Evolutionary conservation across 2,113 vertebrate species (phyloP), one percentile per base, ranked within the genome.

Genomic region (Vulpes vulpes): DNA sequence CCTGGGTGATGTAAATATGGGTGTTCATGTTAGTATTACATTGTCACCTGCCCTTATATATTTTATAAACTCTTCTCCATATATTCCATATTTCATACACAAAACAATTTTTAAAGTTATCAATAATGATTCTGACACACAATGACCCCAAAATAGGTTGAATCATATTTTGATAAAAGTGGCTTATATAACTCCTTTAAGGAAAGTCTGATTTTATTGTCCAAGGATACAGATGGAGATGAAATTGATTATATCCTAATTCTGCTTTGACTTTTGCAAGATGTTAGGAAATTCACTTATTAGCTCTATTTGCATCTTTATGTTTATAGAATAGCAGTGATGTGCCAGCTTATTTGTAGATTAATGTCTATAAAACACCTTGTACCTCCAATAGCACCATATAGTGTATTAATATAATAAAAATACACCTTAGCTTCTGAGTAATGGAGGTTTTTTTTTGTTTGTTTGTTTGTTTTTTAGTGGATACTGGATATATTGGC

Each of bases 81-180:
- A 9, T 57, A 55, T 59, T 93, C 25, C 57, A 20, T 62, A 80
- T 69, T 96, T 97, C n/a, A 84, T 16, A 69, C 60, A 53, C 15
- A 95, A 53, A 73, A 59, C 3, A 82, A 85, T 95, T 93, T 96
- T 92, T 96, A 81, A 95, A 88, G 9, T 10, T 12, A 69, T 82
- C 30, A 73, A 35, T 83, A 89, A 83, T 64, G 91, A 92, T 81
- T 25, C 2, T 79, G 25, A 27, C 17, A 81, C 2, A 91, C 3
- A 69, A 11, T 2, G 59, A 8, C 14, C n/a, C 14, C 85, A 59
- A 89, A 67, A 82, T 87, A 71, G 25, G 1, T 81, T 94, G 59
- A 91, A 65, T 73, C 11, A 82, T 87, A 91, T 85, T 97, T 90
- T 96, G 79, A 59, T 92, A 71, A 88, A 71, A 88, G 25, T 69